Evolutionary conservation across 2,888 invertebrate genomes (phyloP).

Genomic region (Drosophila vallismaia): DNA sequence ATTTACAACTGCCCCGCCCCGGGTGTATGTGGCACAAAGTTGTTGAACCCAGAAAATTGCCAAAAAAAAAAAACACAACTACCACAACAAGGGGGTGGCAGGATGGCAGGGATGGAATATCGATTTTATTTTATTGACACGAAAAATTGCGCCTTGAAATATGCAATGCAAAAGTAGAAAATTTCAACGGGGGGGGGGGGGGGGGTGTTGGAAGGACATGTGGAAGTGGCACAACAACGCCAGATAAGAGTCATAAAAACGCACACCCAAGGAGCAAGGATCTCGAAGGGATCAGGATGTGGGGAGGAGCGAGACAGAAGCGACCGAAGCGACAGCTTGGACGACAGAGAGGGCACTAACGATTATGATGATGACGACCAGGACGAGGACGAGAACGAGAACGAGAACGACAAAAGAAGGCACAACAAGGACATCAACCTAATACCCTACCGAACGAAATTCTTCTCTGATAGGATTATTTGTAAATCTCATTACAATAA

Average conservation of each 20-base stretch:
- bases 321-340: constrained; percentile 8
- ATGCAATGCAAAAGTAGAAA: constrained; percentile 65
- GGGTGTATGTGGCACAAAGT: constrained; percentile 61
- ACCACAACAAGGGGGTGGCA: constrained; percentile 7
- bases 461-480: constrained; percentile 1
- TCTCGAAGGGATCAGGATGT: no score
- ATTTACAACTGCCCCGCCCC: constrained; percentile 12
- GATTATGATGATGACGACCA: constrained; percentile 70
- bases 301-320: neutral
- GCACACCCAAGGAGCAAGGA: constrained; percentile 35
- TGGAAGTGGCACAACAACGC: constrained; percentile 43
- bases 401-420: constrained; percentile 2
- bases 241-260: constrained; percentile 76
- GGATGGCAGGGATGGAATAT: constrained; percentile 37
- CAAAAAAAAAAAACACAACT: constrained; percentile 13
- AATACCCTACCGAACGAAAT: constrained; percentile 1
- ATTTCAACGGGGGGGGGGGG: constrained; percentile 23
- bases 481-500: constrained; percentile 3
- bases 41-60: constrained; percentile 63
- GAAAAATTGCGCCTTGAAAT: constrained; percentile 75
- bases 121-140: constrained; percentile 74
- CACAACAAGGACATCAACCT: constrained; percentile 12
- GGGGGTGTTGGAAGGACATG: constrained; percentile 6
- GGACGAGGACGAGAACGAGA: constrained; percentile 28
- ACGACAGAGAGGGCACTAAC: constrained; percentile 55